Conservation (phyloP, 2,113 vertebrate genomes). For the Gila orcuttii region DNA sequence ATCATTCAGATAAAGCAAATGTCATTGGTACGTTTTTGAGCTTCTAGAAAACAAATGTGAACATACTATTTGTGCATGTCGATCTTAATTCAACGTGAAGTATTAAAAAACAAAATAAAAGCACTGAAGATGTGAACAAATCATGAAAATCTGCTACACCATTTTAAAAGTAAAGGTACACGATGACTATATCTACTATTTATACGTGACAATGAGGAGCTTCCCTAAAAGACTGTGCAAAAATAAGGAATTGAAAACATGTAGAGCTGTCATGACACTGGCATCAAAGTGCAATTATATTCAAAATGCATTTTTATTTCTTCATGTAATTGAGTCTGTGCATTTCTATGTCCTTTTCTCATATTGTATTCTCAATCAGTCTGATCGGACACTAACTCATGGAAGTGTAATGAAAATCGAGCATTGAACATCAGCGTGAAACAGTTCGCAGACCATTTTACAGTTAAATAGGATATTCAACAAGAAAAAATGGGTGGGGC, state of each 20-base stretch:
- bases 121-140: constrained; percentile 14
- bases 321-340: constrained; percentile 32
- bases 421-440: constrained; percentile 10
- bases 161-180: constrained; percentile 31
- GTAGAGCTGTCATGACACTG: constrained; percentile 24
- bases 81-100: constrained; percentile 36
- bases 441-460: not conserved
- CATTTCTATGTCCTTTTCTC: constrained; percentile 4
- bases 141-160: constrained; percentile 37
- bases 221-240: not conserved
- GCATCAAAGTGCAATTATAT: constrained; percentile 54
- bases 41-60: constrained; percentile 45
- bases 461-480: not conserved
- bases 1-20: constrained; percentile 35
- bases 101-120: constrained; percentile 32
- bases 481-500: not conserved
- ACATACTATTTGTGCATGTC: constrained; percentile 40
- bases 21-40: constrained; percentile 5
- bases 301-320: constrained; percentile 6
- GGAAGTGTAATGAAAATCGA: not conserved
- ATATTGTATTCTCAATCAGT: not conserved
- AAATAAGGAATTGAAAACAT: not conserved
- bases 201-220: not conserved
- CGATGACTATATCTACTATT: constrained; percentile 11
- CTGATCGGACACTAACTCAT: not conserved